These are phyloP conservation scores for Acanthochromis polyacanthus DNA, from an alignment of 2,113 vertebrate species.

Conservation along the genomic window DNA sequence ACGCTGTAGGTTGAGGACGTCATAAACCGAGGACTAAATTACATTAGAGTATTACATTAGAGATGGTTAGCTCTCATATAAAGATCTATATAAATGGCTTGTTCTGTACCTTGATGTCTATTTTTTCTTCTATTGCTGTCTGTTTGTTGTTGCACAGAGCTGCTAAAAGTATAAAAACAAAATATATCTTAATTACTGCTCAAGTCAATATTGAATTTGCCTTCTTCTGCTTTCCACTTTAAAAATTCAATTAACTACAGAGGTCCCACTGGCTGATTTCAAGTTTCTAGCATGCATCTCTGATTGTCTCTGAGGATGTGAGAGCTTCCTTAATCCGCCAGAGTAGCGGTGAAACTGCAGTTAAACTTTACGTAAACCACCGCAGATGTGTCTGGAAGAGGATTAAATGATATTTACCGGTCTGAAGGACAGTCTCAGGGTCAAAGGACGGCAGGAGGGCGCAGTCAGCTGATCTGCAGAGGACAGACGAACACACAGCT, in stretches of 20 bases:
- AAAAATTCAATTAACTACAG: neutral
- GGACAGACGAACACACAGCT: slow-evolving; percentile 33
- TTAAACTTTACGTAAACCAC: neutral
- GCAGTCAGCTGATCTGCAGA: slow-evolving; percentile 89
- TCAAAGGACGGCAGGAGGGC: slow-evolving; percentile 95
- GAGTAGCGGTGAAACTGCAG: neutral
- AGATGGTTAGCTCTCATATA: too few species aligned
- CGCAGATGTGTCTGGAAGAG: slow-evolving; percentile 1
- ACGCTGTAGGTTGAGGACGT: too few species aligned
- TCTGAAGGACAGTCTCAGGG: slow-evolving; percentile 96
- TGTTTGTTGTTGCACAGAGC: too few species aligned
- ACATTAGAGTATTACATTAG: too few species aligned
- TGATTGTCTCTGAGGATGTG: neutral
- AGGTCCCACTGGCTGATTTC: neutral
- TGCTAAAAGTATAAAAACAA: too few species aligned
- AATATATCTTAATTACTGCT: neutral
- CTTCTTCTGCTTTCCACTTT: neutral
- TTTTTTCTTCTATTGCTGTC: too few species aligned
- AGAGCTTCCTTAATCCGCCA: too few species aligned
- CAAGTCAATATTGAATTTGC: neutral
- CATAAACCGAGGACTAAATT: too few species aligned
- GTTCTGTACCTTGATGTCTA: too few species aligned
- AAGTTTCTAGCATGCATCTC: neutral
- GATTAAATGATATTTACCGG: slow-evolving; percentile 84
- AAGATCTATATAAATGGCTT: too few species aligned